Evolutionary conservation across 2,797 vertebrate genomes (phyloP).

Genomic region (Cetoscarus ocellatus): DNA sequence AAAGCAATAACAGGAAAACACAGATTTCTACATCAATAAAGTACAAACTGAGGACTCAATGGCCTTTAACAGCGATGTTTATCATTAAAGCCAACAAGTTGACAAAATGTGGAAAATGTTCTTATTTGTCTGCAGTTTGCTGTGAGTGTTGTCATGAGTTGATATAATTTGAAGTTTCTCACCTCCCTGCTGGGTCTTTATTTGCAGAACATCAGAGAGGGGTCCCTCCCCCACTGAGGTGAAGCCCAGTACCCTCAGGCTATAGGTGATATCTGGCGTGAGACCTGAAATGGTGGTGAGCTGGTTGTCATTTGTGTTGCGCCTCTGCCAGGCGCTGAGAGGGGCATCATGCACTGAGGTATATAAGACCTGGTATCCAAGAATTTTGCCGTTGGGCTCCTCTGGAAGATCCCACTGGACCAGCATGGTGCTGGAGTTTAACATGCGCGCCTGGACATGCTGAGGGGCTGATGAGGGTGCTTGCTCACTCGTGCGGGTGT

Average conservation of each 20-base stretch:
- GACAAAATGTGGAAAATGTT: too few relatives aligned
- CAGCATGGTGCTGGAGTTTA: constrained; percentile 94
- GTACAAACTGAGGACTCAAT: too few relatives aligned
- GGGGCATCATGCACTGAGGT: constrained; percentile 85
- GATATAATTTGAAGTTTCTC: constrained; percentile 4
- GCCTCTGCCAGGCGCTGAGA: constrained; percentile 91
- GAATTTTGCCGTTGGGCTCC: constrained; percentile 94
- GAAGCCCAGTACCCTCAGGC: constrained; percentile 92
- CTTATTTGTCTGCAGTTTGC: too few relatives aligned
- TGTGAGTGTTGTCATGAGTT: not conserved
- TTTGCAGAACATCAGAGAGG: constrained; percentile 91
- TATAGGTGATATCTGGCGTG: constrained; percentile 92
- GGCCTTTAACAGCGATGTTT: too few relatives aligned
- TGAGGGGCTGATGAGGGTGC: constrained; percentile 94
- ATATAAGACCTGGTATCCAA: constrained; percentile 94
- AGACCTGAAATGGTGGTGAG: constrained; percentile 93
- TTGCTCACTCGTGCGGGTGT: constrained; percentile 94
- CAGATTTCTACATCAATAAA: too few relatives aligned
- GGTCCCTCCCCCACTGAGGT: constrained; percentile 95
- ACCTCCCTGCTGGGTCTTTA: constrained; percentile 97
- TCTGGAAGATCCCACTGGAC: constrained; percentile 97
- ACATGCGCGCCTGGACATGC: constrained; percentile 92
- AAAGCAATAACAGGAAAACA: too few relatives aligned
- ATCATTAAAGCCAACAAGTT: too few relatives aligned
- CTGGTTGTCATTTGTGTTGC: constrained; percentile 91